These are phyloP conservation scores for Meda fulgida DNA, from an alignment of 2,797 vertebrate species.

Conservation along the genomic window DNA sequence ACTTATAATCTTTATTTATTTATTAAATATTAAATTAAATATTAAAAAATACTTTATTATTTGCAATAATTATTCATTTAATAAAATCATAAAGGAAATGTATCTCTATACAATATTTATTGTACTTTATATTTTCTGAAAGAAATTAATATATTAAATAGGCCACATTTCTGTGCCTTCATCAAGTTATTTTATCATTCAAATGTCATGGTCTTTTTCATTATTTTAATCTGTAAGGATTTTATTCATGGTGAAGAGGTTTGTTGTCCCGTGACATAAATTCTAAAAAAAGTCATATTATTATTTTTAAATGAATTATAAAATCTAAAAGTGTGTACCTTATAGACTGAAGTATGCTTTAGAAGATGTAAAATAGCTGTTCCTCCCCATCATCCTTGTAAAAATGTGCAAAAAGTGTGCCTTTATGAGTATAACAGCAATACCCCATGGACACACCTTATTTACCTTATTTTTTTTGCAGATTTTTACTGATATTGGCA, in stretches of 20 bases:
- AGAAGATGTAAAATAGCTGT: background rate
- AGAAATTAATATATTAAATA: background rate
- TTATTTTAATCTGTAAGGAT: background rate
- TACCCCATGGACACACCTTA: background rate
- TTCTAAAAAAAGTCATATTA: background rate
- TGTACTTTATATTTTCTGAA: background rate
- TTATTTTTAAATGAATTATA: background rate
- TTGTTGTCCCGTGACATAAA: background rate
- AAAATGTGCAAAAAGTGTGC: background rate
- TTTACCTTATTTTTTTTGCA: background rate
- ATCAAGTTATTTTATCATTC: background rate
- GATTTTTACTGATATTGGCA: background rate
- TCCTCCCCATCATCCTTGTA: background rate
- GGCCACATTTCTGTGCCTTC: background rate
- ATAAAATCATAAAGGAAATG: background rate
- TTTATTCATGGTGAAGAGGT: background rate
- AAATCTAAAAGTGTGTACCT: background rate
- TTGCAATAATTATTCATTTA: background rate
- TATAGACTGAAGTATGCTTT: background rate
- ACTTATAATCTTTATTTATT: too few relatives aligned
- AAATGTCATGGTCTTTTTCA: background rate
- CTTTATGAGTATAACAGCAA: background rate
- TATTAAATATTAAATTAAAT: too few relatives aligned
- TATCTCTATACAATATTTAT: background rate
- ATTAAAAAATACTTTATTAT: background rate